Evolutionary conservation across 2,888 invertebrate species (phyloP).

Genomic region (Cryptus armator): DNA sequence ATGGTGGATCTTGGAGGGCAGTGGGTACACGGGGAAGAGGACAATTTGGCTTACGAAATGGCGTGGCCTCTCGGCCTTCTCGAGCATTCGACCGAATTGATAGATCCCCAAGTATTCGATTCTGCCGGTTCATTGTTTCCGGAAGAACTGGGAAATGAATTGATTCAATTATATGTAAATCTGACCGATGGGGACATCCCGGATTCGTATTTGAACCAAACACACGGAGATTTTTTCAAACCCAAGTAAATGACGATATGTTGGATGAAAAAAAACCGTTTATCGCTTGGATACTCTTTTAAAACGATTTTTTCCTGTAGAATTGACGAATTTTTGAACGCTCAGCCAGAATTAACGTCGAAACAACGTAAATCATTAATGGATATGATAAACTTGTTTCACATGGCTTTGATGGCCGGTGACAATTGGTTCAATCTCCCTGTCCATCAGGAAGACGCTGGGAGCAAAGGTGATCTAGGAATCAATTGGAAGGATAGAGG

Average conservation of each 20-base stretch:
- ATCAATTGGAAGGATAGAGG: conserved; percentile 79
- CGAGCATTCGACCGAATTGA: background rate
- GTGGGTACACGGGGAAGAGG: conserved; percentile 78
- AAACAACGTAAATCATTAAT: conserved; percentile 63
- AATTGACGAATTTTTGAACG: conserved; percentile 57
- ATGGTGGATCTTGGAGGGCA: conserved; percentile 78
- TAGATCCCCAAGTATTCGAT: conserved; percentile 17
- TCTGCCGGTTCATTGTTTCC: conserved; percentile 52
- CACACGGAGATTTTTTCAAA: conserved; percentile 64
- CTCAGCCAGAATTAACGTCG: conserved; percentile 67
- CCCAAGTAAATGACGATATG: conserved; percentile 58
- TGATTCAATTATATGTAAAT: conserved; percentile 30
- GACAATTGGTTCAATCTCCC: conserved; percentile 74
- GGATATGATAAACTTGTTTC: conserved; percentile 55
- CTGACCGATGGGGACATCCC: background rate
- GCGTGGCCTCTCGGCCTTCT: conserved; percentile 74
- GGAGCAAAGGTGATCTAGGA: conserved; percentile 68
- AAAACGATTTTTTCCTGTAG: conserved; percentile 51
- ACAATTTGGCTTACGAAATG: conserved; percentile 75
- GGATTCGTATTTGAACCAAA: conserved; percentile 31
- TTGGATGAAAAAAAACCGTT: background rate
- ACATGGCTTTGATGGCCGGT: conserved; percentile 64
- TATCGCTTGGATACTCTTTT: conserved; percentile 17
- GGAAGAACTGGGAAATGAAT: background rate
- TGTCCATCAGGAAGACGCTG: conserved; percentile 22